phyloP scores from a whole-genome alignment of 2,888 invertebrate species.

The Synergus japonicus region DNA sequence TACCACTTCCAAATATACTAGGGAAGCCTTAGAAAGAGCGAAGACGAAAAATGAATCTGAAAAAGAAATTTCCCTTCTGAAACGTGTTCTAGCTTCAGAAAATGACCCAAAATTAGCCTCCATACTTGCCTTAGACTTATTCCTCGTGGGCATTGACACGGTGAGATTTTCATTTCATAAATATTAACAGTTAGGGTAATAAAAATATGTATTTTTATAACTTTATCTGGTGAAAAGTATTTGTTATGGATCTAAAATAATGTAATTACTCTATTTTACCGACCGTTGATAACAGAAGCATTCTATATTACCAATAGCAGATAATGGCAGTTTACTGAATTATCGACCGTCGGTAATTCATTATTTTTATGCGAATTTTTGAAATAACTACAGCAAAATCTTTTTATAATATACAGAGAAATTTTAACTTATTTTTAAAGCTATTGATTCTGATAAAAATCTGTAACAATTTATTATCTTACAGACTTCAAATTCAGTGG shows the following conservation, averaged over 20 bases:
- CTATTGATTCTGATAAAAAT: not conserved
- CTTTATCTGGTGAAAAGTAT: too few species aligned
- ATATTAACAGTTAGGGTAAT: not conserved
- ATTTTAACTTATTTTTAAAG: too few species aligned
- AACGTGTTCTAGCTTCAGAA: slow-evolving; percentile 81
- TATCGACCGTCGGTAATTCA: too few species aligned
- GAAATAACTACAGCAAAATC: too few species aligned
- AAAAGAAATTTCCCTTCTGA: slow-evolving; percentile 81
- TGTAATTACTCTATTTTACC: too few species aligned
- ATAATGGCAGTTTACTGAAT: too few species aligned
- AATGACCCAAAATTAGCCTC: slow-evolving; percentile 82
- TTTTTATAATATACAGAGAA: too few species aligned
- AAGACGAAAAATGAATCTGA: slow-evolving; percentile 68
- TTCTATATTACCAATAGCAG: too few species aligned
- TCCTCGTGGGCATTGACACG: slow-evolving; percentile 89
- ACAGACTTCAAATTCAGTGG: slow-evolving; percentile 88
- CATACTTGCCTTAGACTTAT: slow-evolving; percentile 87
- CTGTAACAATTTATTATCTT: slow-evolving; percentile 47
- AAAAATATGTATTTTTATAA: too few species aligned
- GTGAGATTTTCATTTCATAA: slow-evolving; percentile 74
- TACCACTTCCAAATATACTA: slow-evolving; percentile 82
- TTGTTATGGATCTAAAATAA: too few species aligned
- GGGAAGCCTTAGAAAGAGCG: slow-evolving; percentile 78
- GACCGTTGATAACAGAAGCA: too few species aligned
- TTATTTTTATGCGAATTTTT: too few species aligned